These are phyloP conservation scores for Leucozona laternaria DNA, from an alignment of 2,888 invertebrate species.

Conservation along the genomic window DNA sequence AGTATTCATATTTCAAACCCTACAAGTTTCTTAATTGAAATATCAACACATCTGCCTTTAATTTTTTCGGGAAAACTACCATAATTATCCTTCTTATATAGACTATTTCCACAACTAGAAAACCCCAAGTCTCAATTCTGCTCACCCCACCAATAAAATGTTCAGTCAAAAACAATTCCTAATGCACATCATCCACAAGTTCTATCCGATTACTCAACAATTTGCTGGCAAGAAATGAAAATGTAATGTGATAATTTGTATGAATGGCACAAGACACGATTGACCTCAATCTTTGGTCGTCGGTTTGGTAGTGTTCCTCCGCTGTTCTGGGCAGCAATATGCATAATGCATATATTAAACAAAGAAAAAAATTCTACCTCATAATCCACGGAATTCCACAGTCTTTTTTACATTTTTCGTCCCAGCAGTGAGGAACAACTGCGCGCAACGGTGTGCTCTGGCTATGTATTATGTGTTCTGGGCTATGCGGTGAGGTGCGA, in stretches of 20 bases:
- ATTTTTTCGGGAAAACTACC: no score
- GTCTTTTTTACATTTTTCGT: constrained; percentile 12
- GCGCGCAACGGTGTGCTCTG: background rate
- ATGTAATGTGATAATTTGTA: constrained; percentile 72
- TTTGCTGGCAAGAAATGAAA: constrained; percentile 25
- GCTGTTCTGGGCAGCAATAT: constrained; percentile 10
- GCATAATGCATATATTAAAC: constrained; percentile 28
- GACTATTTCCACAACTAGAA: background rate
- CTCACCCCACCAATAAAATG: constrained; percentile 2
- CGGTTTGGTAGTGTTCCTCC: background rate
- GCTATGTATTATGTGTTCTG: no score
- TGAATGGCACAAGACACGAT: constrained; percentile 75
- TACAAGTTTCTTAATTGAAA: no score
- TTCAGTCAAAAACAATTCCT: constrained; percentile 45
- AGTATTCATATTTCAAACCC: no score
- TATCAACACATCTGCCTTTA: no score
- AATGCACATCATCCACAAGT: constrained; percentile 58
- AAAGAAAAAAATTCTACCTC: constrained; percentile 15
- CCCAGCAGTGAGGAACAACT: background rate
- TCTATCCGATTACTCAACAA: constrained; percentile 53
- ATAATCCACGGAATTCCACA: constrained; percentile 24
- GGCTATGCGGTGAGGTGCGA: constrained; percentile 15
- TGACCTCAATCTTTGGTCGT: constrained; percentile 71
- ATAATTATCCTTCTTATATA: no score
- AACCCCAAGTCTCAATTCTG: background rate